phyloP scores from a whole-genome alignment of 2,113 vertebrate species.

The Anoplopoma fimbria region DNA sequence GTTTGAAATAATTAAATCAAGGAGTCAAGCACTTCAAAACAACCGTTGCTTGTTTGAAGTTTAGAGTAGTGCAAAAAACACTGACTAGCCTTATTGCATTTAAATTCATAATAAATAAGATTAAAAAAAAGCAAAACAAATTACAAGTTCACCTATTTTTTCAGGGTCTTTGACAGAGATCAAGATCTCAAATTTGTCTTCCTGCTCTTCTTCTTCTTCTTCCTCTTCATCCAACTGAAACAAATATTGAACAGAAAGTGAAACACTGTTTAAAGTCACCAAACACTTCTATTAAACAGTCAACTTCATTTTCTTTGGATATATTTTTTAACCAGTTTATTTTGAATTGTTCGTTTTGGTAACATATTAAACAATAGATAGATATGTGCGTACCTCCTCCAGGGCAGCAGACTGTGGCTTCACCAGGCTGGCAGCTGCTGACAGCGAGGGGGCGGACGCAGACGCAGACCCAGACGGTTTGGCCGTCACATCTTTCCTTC shows the following conservation, averaged over 20 bases:
- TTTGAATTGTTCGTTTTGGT: not conserved
- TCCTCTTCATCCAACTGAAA: constrained; percentile 88
- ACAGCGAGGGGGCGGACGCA: constrained; percentile 74
- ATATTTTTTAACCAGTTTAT: not conserved
- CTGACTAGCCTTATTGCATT: not conserved
- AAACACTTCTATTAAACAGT: not conserved
- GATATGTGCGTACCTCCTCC: constrained; percentile 87
- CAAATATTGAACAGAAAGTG: constrained; percentile 23
- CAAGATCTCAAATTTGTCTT: constrained; percentile 92
- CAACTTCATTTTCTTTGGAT: not conserved
- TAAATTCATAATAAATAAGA: not conserved
- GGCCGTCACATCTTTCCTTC: constrained; percentile 85
- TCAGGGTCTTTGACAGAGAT: constrained; percentile 95
- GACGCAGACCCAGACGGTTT: constrained; percentile 78
- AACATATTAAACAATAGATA: not conserved
- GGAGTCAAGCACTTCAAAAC: not conserved
- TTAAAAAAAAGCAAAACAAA: not conserved
- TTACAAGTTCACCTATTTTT: constrained; percentile 98
- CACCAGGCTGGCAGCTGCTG: constrained; percentile 79
- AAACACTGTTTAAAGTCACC: not conserved
- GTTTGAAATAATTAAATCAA: not conserved
- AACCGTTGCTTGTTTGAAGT: not conserved
- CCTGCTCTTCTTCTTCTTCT: constrained; percentile 92
- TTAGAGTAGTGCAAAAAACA: not conserved
- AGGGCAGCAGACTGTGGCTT: constrained; percentile 82